Conservation (phyloP, 1,140 invertebrate species). For the Polypedilum pembai region DNA sequence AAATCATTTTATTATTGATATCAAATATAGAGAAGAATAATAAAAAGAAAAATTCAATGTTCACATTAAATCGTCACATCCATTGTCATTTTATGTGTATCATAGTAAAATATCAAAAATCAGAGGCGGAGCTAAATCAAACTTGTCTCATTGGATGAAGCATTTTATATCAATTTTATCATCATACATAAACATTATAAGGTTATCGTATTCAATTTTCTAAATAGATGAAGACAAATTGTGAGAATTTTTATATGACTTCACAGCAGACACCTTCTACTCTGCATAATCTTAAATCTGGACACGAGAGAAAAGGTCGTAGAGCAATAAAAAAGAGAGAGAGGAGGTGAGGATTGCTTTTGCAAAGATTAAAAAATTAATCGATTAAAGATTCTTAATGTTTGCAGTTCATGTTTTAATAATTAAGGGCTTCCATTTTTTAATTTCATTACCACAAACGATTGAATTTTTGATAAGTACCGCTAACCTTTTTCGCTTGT, state of each 20-base stretch:
- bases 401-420: conserved; percentile 19
- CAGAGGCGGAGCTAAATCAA: background rate
- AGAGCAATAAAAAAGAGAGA: background rate
- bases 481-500: background rate
- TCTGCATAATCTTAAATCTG: too few species aligned
- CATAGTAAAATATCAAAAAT: background rate
- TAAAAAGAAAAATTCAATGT: background rate
- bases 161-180: too few species aligned
- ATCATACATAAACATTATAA: too few species aligned
- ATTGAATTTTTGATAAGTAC: conserved; percentile 7
- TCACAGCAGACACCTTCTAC: too few species aligned
- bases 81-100: conserved; percentile 13
- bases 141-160: background rate
- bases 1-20: conserved; percentile 10
- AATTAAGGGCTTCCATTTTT: conserved; percentile 13
- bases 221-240: too few species aligned
- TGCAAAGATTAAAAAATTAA: conserved; percentile 20
- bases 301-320: too few species aligned
- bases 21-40: background rate
- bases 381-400: conserved; percentile 18
- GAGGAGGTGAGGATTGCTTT: background rate
- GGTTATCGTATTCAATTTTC: too few species aligned
- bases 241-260: too few species aligned
- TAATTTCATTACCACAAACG: conserved; percentile 13
- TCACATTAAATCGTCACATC: conserved; percentile 4